Evolutionary conservation across 2,797 vertebrate genomes (phyloP), one percentile per base, ranked within the genome.

Genomic region (Arrhamphus sclerolepis): DNA sequence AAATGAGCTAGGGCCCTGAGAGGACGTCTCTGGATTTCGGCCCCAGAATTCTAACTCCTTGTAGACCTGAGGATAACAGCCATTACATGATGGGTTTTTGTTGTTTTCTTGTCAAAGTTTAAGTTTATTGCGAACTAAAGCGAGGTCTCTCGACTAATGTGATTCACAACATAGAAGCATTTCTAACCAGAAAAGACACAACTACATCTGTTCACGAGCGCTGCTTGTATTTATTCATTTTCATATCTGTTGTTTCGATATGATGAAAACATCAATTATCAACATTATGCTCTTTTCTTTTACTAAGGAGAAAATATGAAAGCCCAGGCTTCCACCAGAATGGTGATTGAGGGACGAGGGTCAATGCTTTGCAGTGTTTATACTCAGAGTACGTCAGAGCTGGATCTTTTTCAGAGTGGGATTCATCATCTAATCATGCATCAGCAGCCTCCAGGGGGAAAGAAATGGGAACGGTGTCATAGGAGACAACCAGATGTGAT

Each of bases 401-500:
- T 62, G 53, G 38, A 62, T 42, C 21, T 43, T 34, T 10, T 60
- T 75, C 17, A 55, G 21, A 55, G n/a, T 61, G 56, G 10, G 26
- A 66, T 62, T 7, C 20, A 67, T 69, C 48, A 53, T 70, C 9
- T 28, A 28, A 56, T 66, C 7, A 29, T 2, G 9, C 42, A 63
- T 7, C 34, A 6, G 50, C 42, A 34, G 26, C 24, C 53, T 41
- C 47, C 18, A 24, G 40, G 58, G 47, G 3, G 46, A 5, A 0
- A 59, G 31, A 49, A 61, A 59, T 62, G 29, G 21, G 53, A 64
- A 61, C 6, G 38, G 28, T 51, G 44, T 56, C 22, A 6, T 46
- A 18, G 26, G 38, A 72, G 46, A 50, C 38, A 39, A 69, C 53
- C 41, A 81, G 43, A 73, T 77, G 62, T 72, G 26, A 19, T 74